These are phyloP conservation scores for Centroberyx gerrardi DNA, from an alignment of 2,797 vertebrate genomes.

Conservation along the genomic window DNA sequence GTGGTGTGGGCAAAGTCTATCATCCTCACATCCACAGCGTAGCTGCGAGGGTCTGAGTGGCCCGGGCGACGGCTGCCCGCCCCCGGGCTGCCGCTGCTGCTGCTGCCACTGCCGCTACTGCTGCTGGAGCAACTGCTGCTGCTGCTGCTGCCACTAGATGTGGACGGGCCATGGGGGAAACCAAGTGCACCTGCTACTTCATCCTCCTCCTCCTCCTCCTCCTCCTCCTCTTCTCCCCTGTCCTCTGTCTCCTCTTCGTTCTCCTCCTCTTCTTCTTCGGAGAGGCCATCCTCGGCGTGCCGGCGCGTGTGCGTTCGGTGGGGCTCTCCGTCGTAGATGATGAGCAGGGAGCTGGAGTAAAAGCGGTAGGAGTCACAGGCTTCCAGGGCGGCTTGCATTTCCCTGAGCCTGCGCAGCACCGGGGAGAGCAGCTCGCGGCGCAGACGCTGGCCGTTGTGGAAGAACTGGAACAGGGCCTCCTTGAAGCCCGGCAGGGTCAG, in stretches of 20 bases:
- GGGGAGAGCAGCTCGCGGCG: conserved; percentile 93
- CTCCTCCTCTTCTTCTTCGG: conserved; percentile 75
- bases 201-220: conserved; percentile 66
- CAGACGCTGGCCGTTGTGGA: conserved; percentile 92
- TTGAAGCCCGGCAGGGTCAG: conserved; percentile 94
- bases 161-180: conserved; percentile 72
- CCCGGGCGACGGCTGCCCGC: conserved; percentile 42
- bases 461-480: conserved; percentile 97
- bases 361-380: conserved; percentile 97
- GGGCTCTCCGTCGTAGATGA: conserved; percentile 95
- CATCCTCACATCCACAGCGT: conserved; percentile 95
- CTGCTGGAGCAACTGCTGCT: conserved; percentile 46
- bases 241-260: conserved; percentile 68
- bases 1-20: conserved; percentile 99
- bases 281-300: conserved; percentile 66
- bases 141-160: conserved; percentile 60
- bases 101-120: conserved; percentile 13
- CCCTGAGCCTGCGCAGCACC: conserved; percentile 91
- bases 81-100: conserved; percentile 58
- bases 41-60: conserved; percentile 52
- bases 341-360: conserved; percentile 96
- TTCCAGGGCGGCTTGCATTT: conserved; percentile 93
- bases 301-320: conserved; percentile 64
- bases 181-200: conserved; percentile 78
- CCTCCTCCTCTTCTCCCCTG: conserved; percentile 66